phyloP scores from a whole-genome alignment of 2,113 vertebrate species.

The Colius striatus region DNA sequence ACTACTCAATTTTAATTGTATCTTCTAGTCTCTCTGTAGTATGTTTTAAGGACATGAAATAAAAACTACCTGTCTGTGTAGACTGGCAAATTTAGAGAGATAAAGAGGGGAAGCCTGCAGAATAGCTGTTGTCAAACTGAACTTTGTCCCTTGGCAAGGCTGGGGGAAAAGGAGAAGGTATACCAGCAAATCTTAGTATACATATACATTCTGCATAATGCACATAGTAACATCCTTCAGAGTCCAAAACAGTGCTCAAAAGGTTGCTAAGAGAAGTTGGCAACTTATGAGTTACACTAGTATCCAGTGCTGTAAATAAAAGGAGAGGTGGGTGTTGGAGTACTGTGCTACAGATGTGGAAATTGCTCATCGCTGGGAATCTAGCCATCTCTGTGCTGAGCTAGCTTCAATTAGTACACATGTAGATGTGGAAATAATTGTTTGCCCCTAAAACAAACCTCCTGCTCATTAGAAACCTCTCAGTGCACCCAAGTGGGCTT shows the following conservation, averaged over 20 bases:
- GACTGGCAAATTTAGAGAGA: not conserved
- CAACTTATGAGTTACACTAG: not conserved
- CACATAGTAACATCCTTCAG: not conserved
- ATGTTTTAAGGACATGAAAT: not conserved
- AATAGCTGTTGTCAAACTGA: not conserved
- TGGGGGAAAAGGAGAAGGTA: not conserved
- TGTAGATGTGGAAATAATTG: not conserved
- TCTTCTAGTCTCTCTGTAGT: not conserved
- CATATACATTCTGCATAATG: not conserved
- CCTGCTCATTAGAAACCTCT: not conserved
- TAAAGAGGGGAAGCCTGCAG: not conserved
- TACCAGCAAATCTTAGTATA: not conserved
- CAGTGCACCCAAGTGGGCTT: accelerated
- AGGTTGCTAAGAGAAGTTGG: not conserved
- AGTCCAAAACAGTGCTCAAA: not conserved
- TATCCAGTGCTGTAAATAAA: not conserved
- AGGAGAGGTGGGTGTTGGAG: not conserved
- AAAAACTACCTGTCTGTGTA: not conserved
- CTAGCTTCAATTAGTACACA: not conserved
- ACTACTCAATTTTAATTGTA: not conserved
- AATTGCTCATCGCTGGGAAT: not conserved
- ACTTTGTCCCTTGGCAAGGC: not conserved
- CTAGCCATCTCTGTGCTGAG: not conserved
- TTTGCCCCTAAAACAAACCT: not conserved
- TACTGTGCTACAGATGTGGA: not conserved